These are phyloP conservation scores for Drosophila rufa DNA, from an alignment of 1,140 invertebrate genomes.

Conservation along the genomic window DNA sequence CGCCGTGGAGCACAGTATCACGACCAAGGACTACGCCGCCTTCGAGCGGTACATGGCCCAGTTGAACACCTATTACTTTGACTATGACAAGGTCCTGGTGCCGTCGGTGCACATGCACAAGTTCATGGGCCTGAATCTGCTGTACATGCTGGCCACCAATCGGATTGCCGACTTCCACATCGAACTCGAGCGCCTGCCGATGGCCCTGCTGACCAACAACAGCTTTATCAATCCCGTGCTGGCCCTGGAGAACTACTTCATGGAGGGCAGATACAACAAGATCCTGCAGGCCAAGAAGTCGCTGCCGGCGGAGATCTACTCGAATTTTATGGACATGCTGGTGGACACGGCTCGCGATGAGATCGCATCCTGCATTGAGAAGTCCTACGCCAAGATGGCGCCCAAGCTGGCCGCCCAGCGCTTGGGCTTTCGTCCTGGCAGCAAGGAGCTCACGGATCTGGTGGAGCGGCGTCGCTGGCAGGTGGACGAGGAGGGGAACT, in stretches of 20 bases:
- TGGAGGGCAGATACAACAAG: conserved; percentile 99
- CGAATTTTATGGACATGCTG: conserved; percentile 98
- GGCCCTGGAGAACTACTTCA: conserved; percentile 98
- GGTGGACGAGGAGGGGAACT: conserved; percentile 91
- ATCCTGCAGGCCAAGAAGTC: conserved; percentile 89
- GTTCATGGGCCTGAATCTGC: conserved; percentile 96
- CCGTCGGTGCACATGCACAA: conserved; percentile 96
- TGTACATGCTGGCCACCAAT: conserved; percentile 98
- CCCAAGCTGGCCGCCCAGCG: conserved; percentile 94
- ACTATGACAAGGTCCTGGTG: conserved; percentile 96
- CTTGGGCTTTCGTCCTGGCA: conserved; percentile 92
- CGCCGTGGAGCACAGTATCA: conserved; percentile 97
- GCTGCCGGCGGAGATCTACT: conserved; percentile 97
- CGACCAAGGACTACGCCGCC: conserved; percentile 95
- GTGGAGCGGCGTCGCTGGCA: conserved; percentile 92
- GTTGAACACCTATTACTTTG: conserved; percentile 98
- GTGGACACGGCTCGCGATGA: conserved; percentile 98
- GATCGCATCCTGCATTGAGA: conserved; percentile 98
- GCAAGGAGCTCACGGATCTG: conserved; percentile 91
- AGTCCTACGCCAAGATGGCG: conserved; percentile 96
- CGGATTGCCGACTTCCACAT: conserved; percentile 99
- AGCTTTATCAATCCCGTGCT: conserved; percentile 97
- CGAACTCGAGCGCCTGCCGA: conserved; percentile 96
- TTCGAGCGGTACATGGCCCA: conserved; percentile 99
- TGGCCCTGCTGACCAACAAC: conserved; percentile 95